These are phyloP conservation scores for Cryptoprocta ferox DNA, from an alignment of 2,797 vertebrate genomes.

Conservation along the genomic window DNA sequence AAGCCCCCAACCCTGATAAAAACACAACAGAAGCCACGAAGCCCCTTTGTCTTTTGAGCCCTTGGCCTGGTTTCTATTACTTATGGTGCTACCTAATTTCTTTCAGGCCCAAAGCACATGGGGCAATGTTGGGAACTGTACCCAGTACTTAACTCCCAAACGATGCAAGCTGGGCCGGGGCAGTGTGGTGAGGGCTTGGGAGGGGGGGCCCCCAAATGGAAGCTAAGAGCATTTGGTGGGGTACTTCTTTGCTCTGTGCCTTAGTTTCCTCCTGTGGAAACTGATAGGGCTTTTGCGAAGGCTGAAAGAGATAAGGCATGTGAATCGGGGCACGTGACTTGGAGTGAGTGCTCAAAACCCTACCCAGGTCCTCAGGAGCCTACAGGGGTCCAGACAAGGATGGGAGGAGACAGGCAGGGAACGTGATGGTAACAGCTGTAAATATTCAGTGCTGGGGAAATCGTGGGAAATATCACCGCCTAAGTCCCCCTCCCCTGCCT, in stretches of 20 bases:
- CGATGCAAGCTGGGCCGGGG: not conserved
- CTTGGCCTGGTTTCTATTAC: constrained; percentile 16
- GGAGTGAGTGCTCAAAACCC: not conserved
- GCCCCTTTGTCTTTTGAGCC: constrained; percentile 38
- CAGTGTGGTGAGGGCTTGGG: not conserved
- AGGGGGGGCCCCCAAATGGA: not conserved
- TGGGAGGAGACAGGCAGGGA: not conserved
- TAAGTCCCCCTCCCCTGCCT: not conserved
- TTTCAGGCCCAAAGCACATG: constrained; percentile 20
- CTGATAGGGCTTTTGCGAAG: not conserved
- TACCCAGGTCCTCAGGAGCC: not conserved
- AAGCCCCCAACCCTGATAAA: constrained; percentile 42
- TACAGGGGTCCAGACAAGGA: not conserved
- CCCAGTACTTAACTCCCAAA: not conserved
- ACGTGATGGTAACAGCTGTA: not conserved
- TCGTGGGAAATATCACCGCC: not conserved
- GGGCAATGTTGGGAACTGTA: not conserved
- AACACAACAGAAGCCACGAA: not conserved
- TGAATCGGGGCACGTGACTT: not conserved
- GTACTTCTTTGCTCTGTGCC: not conserved
- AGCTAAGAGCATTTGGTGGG: not conserved
- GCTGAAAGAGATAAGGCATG: not conserved
- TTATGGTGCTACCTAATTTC: constrained; percentile 53
- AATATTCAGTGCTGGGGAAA: not conserved
- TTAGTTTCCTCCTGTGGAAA: not conserved